Percentiles rank a stretch among this genome's conserved stretches.
Conservation (phyloP, 2,888 invertebrate species). For the Scaeva pyrastri region DNA sequence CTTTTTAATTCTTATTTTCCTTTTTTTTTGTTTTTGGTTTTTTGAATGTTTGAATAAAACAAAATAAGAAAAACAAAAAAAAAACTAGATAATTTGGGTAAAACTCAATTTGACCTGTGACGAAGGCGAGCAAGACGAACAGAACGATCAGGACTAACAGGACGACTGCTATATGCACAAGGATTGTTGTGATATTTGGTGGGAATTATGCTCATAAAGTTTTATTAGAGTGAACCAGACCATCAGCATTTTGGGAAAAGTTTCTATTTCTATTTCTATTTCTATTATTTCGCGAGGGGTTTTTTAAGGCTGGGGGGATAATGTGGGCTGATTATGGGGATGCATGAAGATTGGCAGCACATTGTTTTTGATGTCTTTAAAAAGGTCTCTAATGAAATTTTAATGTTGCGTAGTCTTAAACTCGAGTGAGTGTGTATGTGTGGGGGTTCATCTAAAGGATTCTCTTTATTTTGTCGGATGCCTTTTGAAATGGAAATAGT, state of each 20-base stretch:
- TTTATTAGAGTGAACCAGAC: constrained; percentile 66
- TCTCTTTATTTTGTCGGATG: constrained; percentile 19
- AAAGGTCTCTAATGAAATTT: constrained; percentile 76
- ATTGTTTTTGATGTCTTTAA: constrained; percentile 73
- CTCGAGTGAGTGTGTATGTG: neutral
- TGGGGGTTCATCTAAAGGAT: neutral
- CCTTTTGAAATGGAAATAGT: constrained; percentile 64
- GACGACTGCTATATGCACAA: constrained; percentile 9
- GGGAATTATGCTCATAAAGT: constrained; percentile 75
- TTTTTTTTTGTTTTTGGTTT: constrained; percentile 20
- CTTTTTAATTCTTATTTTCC: constrained; percentile 7
- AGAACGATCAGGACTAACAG: neutral
- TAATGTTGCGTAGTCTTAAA: constrained; percentile 68
- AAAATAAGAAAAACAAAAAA: constrained; percentile 2
- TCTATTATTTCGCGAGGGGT: constrained; percentile 41
- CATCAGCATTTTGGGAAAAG: constrained; percentile 71
- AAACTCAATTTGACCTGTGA: constrained; percentile 62
- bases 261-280: constrained; percentile 46
- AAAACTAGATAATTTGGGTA: constrained; percentile 52
- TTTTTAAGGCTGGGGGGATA: neutral
- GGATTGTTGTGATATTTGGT: constrained; percentile 68
- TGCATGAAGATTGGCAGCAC: constrained; percentile 67
- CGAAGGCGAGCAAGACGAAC: neutral
- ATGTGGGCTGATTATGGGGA: neutral
- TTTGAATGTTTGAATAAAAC: no score